A percentile compares a stretch with the other conserved stretches of the same genome.
Evolutionary conservation across 2,113 vertebrate species (phyloP).

Genomic region (Mormoops blainvillei): DNA sequence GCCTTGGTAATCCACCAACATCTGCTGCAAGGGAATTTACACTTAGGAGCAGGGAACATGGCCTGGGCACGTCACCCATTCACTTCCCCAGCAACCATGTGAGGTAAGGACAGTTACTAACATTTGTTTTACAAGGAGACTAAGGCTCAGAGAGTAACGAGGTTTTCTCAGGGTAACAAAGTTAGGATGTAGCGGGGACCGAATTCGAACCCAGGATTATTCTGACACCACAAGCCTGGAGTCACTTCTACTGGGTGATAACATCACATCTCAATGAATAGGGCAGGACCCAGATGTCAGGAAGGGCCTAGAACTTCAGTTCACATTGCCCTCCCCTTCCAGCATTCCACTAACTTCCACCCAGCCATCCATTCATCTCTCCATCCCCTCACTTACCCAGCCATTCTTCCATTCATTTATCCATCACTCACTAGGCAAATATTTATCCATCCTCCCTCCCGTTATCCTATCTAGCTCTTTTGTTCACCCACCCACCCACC

Average conservation of each 20-base stretch:
- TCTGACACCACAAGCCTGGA: neutral
- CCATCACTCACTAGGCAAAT: too few relatives aligned
- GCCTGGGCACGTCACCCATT: neutral
- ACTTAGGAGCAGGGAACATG: fast-evolving
- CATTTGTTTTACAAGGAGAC: neutral
- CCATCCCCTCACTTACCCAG: neutral
- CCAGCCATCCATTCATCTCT: neutral
- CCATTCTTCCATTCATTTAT: neutral
- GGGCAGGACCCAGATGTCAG: neutral
- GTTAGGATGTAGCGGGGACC: neutral
- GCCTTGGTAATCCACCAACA: neutral
- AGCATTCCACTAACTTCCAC: too few relatives aligned
- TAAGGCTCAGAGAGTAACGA: neutral
- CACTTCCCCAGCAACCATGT: neutral
- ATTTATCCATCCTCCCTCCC: too few relatives aligned
- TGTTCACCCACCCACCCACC: too few relatives aligned
- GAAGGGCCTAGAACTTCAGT: neutral
- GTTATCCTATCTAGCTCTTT: too few relatives aligned
- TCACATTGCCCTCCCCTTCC: too few relatives aligned
- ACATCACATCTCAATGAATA: neutral
- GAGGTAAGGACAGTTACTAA: neutral
- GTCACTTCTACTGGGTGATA: neutral
- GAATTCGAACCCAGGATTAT: neutral
- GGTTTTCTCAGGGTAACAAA: neutral
- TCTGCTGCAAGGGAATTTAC: fast-evolving